These are phyloP conservation scores for Distichodus sexfasciatus DNA, from an alignment of 2,797 vertebrate genomes.

Conservation along the genomic window DNA sequence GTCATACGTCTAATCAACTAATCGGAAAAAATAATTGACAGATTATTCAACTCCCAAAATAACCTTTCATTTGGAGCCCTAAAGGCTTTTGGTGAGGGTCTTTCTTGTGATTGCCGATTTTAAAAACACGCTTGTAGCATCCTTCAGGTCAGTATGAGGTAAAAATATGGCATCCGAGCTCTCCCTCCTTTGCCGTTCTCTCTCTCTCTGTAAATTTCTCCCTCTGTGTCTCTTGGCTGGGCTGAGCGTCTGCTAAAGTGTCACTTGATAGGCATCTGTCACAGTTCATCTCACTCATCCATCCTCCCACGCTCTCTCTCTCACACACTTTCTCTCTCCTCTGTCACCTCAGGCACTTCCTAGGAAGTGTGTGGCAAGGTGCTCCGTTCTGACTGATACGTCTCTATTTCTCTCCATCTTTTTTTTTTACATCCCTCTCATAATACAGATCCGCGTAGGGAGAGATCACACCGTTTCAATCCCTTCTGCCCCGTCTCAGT, in stretches of 20 bases:
- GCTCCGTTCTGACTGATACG: constrained; percentile 55
- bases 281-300: constrained; percentile 57
- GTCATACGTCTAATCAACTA: too few relatives aligned
- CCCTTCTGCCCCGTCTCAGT: neutral
- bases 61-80: too few relatives aligned
- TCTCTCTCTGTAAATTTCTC: constrained; percentile 16
- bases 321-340: neutral
- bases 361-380: constrained; percentile 61
- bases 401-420: neutral
- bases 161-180: neutral
- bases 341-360: constrained; percentile 58
- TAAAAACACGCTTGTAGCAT: too few relatives aligned
- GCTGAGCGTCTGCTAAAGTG: constrained; percentile 29
- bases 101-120: too few relatives aligned
- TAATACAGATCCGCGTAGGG: neutral
- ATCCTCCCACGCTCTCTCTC: constrained; percentile 29
- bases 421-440: constrained; percentile 24
- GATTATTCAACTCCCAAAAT: too few relatives aligned
- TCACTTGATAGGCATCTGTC: constrained; percentile 57
- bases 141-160: neutral
- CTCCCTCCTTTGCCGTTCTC: neutral
- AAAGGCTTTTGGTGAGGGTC: too few relatives aligned
- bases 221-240: constrained; percentile 18
- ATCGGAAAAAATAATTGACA: too few relatives aligned
- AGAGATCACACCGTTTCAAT: neutral